Evolutionary conservation across 1,140 invertebrate genomes (phyloP).

Genomic region (Drosophila pachea): DNA sequence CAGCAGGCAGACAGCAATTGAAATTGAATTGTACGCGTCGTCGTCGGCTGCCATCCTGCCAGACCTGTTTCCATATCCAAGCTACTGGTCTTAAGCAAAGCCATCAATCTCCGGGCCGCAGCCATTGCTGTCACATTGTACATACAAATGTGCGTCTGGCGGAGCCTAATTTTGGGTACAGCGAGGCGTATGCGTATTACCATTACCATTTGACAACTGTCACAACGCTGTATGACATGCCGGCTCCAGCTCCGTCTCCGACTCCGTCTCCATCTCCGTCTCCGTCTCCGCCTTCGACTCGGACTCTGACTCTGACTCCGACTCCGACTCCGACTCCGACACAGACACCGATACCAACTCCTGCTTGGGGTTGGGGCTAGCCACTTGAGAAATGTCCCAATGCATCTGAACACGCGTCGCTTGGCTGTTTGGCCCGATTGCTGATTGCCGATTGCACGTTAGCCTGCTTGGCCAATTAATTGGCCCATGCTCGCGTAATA

Average conservation of each 20-base stretch:
- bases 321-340: too few species aligned
- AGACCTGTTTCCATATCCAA: constrained; percentile 61
- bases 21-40: constrained; percentile 52
- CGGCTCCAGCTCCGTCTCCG: not conserved
- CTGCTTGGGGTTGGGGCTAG: not conserved
- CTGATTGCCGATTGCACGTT: too few species aligned
- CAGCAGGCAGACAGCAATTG: constrained; percentile 54
- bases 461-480: constrained; percentile 44
- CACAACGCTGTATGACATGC: constrained; percentile 75
- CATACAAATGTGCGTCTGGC: constrained; percentile 64
- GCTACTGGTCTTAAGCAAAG: constrained; percentile 75
- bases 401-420: constrained; percentile 41
- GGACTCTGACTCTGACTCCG: too few species aligned
- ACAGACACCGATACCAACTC: too few species aligned
- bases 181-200: constrained; percentile 60
- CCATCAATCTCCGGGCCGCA: constrained; percentile 65
- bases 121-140: constrained; percentile 66
- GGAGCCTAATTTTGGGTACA: constrained; percentile 46
- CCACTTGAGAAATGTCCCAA: constrained; percentile 42
- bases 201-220: constrained; percentile 76
- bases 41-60: constrained; percentile 56
- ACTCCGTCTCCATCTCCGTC: too few species aligned
- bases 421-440: constrained; percentile 33
- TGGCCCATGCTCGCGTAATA: constrained; percentile 66
- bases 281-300: too few species aligned